These are phyloP conservation scores for Pterocles orientalis DNA, from an alignment of 2,113 vertebrate species.

Conservation along the genomic window DNA sequence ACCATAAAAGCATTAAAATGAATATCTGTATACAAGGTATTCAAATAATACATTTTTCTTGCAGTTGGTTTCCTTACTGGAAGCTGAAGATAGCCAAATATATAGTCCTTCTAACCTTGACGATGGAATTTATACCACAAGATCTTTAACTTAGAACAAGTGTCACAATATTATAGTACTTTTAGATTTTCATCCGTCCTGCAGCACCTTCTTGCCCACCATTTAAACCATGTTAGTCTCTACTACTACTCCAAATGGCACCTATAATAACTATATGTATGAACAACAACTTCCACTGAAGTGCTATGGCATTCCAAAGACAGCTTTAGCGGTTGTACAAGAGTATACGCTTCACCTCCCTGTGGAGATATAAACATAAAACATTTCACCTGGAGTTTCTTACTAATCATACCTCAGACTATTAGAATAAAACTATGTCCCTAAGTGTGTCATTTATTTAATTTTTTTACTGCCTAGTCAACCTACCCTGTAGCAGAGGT, in stretches of 20 bases:
- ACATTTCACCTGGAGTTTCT: background rate
- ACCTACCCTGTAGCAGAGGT: background rate
- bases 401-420: background rate
- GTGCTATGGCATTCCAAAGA: background rate
- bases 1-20: background rate
- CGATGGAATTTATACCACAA: background rate
- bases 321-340: background rate
- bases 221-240: background rate
- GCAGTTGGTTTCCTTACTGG: background rate
- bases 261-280: background rate
- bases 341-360: background rate
- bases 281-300: background rate
- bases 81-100: background rate
- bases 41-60: background rate
- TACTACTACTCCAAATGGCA: background rate
- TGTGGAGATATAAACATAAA: background rate
- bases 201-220: background rate
- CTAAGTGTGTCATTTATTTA: background rate
- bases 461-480: background rate
- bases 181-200: background rate
- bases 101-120: background rate
- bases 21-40: background rate
- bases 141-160: background rate
- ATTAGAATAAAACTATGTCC: background rate
- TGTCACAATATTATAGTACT: fast-evolving